These are phyloP conservation scores for Leptinotarsa juncta DNA, from an alignment of 2,888 invertebrate genomes.

Conservation along the genomic window DNA sequence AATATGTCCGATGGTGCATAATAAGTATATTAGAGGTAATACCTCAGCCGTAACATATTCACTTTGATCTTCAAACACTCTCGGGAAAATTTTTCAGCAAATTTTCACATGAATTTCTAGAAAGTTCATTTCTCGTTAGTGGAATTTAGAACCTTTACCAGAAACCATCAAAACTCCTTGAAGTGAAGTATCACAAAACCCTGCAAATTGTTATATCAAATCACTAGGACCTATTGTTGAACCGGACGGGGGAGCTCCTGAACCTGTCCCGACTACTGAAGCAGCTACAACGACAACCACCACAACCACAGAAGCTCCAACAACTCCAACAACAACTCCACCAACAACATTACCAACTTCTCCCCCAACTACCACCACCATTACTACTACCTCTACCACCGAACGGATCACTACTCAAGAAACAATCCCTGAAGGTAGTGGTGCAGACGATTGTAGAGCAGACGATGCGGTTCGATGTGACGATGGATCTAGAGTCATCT, in stretches of 20 bases:
- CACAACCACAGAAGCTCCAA: constrained; percentile 13
- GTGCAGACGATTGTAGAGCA: constrained; percentile 64
- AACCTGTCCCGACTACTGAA: neutral
- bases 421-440: constrained; percentile 43
- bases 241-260: constrained; percentile 4
- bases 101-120: too few species aligned
- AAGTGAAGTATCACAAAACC: neutral
- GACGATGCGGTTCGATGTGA: constrained; percentile 69
- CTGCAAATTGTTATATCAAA: neutral
- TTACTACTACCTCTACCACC: constrained; percentile 27
- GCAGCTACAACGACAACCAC: constrained; percentile 30
- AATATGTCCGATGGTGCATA: too few species aligned
- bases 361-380: constrained; percentile 38
- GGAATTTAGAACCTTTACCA: neutral
- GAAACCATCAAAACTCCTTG: neutral
- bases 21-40: too few species aligned
- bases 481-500: constrained; percentile 69
- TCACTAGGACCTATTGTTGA: constrained; percentile 9
- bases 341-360: constrained; percentile 29
- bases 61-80: too few species aligned
- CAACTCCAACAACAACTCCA: constrained; percentile 29
- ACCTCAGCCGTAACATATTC: too few species aligned
- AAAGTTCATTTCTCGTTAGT: too few species aligned
- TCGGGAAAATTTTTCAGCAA: too few species aligned
- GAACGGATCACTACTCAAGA: neutral